Evolutionary conservation across 2,888 invertebrate genomes (phyloP).

Genomic region (Eupithecia subumbrata): DNA sequence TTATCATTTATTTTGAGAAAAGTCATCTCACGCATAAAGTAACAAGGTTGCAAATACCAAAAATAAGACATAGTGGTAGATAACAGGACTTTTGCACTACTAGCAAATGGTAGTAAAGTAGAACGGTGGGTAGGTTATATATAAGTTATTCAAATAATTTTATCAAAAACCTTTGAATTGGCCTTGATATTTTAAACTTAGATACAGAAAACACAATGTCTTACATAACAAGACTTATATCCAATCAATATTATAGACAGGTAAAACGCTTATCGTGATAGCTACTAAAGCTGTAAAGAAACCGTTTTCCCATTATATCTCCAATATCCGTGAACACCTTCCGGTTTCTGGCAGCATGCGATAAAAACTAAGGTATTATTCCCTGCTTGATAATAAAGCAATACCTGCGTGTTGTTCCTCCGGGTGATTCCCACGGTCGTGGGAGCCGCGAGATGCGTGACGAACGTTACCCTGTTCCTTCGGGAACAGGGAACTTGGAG

Average conservation of each 20-base stretch:
- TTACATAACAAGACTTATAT: neutral
- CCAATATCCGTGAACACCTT: slow-evolving; percentile 22
- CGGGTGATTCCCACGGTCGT: slow-evolving; percentile 46
- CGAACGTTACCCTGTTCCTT: slow-evolving; percentile 52
- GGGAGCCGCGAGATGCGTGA: slow-evolving; percentile 48
- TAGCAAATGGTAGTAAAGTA: neutral
- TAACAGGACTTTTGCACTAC: neutral
- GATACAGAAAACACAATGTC: neutral
- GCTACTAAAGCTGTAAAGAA: slow-evolving; percentile 10
- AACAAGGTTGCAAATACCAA: neutral
- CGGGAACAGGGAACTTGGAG: slow-evolving; percentile 45
- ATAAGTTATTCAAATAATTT: neutral
- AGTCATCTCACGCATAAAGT: neutral
- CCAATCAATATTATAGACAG: neutral
- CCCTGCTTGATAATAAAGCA: slow-evolving; percentile 13
- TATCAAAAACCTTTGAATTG: neutral
- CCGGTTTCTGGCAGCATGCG: slow-evolving; percentile 14
- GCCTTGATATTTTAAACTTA: neutral
- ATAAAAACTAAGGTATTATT: neutral
- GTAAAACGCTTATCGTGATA: neutral
- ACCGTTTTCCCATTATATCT: slow-evolving; percentile 26
- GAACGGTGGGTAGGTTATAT: neutral
- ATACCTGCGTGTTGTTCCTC: slow-evolving; percentile 6
- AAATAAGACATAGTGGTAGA: neutral
- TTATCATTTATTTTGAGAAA: neutral